These are phyloP conservation scores for Amphiprion clarkii DNA, from an alignment of 2,797 vertebrate species.

Conservation along the genomic window DNA sequence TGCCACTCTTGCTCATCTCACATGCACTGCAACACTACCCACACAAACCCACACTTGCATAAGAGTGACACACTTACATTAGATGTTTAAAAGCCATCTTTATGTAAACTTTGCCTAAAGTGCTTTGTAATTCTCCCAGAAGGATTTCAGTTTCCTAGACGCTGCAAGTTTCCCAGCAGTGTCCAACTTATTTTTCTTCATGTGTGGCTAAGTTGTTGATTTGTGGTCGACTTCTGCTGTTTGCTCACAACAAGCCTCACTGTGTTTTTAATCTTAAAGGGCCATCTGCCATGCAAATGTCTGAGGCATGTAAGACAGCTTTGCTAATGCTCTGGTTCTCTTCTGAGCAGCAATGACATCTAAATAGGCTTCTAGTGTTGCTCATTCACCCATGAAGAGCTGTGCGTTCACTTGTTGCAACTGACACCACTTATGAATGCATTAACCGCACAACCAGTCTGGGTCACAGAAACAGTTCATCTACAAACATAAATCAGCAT, in stretches of 20 bases:
- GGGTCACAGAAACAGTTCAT: slow-evolving; percentile 20
- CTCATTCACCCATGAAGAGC: slow-evolving; percentile 45
- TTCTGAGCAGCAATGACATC: not conserved
- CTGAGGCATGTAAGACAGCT: not conserved
- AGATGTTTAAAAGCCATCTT: slow-evolving; percentile 20
- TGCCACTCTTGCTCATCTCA: slow-evolving; percentile 16
- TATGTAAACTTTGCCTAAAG: slow-evolving; percentile 37
- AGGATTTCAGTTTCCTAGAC: slow-evolving; percentile 19
- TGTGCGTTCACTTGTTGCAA: slow-evolving; percentile 30
- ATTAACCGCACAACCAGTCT: slow-evolving; percentile 29
- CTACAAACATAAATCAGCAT: slow-evolving; percentile 2
- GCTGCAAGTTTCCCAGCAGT: not conserved
- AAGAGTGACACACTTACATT: slow-evolving; percentile 2
- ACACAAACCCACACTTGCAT: slow-evolving; percentile 30
- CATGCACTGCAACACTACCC: not conserved
- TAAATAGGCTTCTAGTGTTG: slow-evolving; percentile 17
- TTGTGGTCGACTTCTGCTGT: slow-evolving; percentile 22
- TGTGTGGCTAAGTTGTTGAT: not conserved
- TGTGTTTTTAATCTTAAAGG: slow-evolving; percentile 12
- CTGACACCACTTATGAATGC: slow-evolving; percentile 46
- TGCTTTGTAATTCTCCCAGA: slow-evolving; percentile 15
- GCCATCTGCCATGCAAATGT: not conserved
- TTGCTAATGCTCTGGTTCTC: not conserved
- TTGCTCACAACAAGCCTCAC: not conserved
- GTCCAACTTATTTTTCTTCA: slow-evolving; percentile 19